Conservation (phyloP, 2,888 invertebrate genomes). For the Aplocera efformata region DNA sequence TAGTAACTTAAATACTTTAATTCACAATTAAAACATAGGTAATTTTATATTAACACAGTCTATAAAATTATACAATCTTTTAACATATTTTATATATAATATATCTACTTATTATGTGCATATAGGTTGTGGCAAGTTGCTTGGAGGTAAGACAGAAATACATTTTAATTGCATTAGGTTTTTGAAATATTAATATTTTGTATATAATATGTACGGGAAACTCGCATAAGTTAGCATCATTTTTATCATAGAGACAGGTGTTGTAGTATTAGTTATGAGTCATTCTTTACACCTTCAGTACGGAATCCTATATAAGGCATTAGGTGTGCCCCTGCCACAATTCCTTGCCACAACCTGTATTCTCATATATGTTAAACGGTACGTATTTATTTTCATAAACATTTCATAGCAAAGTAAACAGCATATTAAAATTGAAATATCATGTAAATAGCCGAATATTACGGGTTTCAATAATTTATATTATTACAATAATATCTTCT, state of each 20-base stretch:
- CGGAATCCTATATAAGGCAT: too few relatives aligned
- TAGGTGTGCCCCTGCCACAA: too few relatives aligned
- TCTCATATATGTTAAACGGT: slow-evolving; percentile 1
- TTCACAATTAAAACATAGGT: neutral
- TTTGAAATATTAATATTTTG: too few relatives aligned
- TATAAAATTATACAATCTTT: neutral
- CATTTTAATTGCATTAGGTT: too few relatives aligned
- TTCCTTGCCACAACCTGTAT: slow-evolving; percentile 3
- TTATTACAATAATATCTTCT: too few relatives aligned
- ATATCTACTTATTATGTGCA: neutral
- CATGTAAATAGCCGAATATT: slow-evolving; percentile 1
- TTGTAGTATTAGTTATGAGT: too few relatives aligned
- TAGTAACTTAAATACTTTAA: slow-evolving; percentile 4
- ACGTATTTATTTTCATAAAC: neutral
- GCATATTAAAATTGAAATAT: slow-evolving; percentile 2
- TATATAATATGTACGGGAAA: too few relatives aligned
- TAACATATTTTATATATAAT: neutral
- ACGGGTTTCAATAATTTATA: too few relatives aligned
- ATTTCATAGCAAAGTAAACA: neutral
- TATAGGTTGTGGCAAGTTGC: neutral
- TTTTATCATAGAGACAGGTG: too few relatives aligned
- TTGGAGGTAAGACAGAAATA: too few relatives aligned
- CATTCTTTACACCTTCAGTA: too few relatives aligned
- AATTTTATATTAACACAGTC: neutral
- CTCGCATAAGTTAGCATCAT: too few relatives aligned